phyloP scores from a whole-genome alignment of 2,797 vertebrate species.

The Sebastes steindachneri region DNA sequence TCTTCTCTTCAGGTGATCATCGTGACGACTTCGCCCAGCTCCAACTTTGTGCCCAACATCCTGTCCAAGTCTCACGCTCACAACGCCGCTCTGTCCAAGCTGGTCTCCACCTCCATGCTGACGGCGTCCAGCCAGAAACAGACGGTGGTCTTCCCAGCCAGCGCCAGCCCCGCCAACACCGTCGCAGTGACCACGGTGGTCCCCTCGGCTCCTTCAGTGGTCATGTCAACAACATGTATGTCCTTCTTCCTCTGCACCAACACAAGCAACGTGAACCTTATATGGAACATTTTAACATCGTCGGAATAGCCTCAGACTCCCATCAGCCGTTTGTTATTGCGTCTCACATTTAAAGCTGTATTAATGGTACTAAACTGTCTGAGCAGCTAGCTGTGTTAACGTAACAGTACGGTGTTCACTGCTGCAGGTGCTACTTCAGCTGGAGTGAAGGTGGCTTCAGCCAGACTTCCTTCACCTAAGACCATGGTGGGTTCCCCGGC shows the following conservation, averaged over 20 bases:
- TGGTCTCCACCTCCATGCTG: slow-evolving; percentile 91
- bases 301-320: background rate
- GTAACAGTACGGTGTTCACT: background rate
- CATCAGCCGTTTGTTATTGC: background rate
- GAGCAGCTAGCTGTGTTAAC: background rate
- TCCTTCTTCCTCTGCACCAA: background rate
- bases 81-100: slow-evolving; percentile 89
- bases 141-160: slow-evolving; percentile 92
- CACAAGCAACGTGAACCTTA: background rate
- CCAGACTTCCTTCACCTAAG: slow-evolving; percentile 94
- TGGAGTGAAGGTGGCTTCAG: slow-evolving; percentile 91
- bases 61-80: slow-evolving; percentile 93
- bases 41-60: slow-evolving; percentile 98
- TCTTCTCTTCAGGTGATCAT: slow-evolving; percentile 90
- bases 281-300: background rate
- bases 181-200: slow-evolving; percentile 94
- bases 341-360: too few relatives aligned
- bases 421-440: slow-evolving; percentile 86
- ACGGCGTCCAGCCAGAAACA: slow-evolving; percentile 91
- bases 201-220: slow-evolving; percentile 91
- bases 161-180: slow-evolving; percentile 76
- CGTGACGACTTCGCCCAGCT: slow-evolving; percentile 98
- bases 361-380: too few relatives aligned
- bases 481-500: slow-evolving; percentile 89
- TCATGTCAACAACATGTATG: slow-evolving; percentile 96